A percentile compares a stretch with the other conserved stretches of the same genome.
phyloP scores from a whole-genome alignment of 2,797 vertebrate species.

The Eremophila alpestris region DNA sequence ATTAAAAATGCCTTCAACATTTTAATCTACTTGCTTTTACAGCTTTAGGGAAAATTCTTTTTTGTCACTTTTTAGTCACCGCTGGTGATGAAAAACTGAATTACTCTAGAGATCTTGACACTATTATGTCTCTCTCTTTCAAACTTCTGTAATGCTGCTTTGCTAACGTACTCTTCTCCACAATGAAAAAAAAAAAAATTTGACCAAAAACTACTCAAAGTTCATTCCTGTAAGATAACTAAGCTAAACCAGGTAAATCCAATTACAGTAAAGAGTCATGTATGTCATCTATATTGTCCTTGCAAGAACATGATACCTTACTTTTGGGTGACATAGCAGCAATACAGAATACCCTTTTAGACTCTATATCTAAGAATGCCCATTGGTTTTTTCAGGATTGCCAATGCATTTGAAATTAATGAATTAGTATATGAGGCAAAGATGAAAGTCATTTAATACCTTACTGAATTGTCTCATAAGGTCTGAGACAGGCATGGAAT shows the following conservation, averaged over 20 bases:
- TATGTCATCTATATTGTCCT: not conserved
- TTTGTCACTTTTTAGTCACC: not conserved
- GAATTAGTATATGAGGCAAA: not conserved
- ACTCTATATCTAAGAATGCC: not conserved
- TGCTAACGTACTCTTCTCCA: not conserved
- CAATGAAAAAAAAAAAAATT: not conserved
- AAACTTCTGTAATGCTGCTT: not conserved
- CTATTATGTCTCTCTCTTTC: not conserved
- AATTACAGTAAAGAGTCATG: not conserved
- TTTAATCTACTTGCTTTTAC: not conserved
- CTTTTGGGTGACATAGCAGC: not conserved
- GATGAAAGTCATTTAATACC: not conserved
- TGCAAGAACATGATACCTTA: not conserved
- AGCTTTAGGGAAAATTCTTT: not conserved
- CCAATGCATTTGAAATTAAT: not conserved
- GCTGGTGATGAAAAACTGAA: not conserved
- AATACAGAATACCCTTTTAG: not conserved
- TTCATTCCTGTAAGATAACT: not conserved
- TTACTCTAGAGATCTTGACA: not conserved
- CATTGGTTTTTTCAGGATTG: not conserved
- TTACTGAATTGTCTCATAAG: not conserved
- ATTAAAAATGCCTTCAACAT: not conserved
- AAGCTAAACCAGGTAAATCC: not conserved
- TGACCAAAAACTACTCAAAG: not conserved
- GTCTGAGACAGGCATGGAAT: not conserved